Conservation (phyloP, 1,140 invertebrate genomes). For the honey bee (Apis mellifera) region DNA sequence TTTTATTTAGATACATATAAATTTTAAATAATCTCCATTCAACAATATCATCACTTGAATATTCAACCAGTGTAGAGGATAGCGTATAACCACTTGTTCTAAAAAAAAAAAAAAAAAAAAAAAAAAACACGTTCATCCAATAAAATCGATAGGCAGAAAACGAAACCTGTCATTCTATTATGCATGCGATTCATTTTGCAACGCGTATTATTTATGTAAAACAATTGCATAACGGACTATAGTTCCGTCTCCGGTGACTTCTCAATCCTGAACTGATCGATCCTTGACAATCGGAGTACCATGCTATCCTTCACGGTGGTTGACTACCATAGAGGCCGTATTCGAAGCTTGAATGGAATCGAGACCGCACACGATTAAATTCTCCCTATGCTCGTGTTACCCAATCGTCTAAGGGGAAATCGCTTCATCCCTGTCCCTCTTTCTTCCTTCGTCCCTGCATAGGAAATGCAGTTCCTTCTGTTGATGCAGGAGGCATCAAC, state of each 20-base stretch:
- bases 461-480: constrained; percentile 35
- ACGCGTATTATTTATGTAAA: not conserved
- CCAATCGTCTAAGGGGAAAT: constrained; percentile 29
- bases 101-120: not conserved
- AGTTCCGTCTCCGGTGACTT: not conserved
- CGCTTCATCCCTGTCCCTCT: constrained; percentile 24
- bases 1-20: no score
- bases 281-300: constrained; percentile 50
- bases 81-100: no score
- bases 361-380: constrained; percentile 62
- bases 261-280: constrained; percentile 48
- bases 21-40: no score
- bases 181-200: not conserved
- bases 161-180: not conserved
- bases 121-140: not conserved
- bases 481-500: constrained; percentile 12
- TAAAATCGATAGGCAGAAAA: not conserved
- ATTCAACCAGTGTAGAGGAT: no score
- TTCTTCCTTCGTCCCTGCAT: not conserved
- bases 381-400: constrained; percentile 15
- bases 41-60: no score
- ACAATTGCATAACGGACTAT: not conserved
- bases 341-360: constrained; percentile 48
- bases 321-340: constrained; percentile 43
- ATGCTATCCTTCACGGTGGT: constrained; percentile 55